These are phyloP conservation scores for Lota lota DNA, from an alignment of 2,113 vertebrate species.

Conservation along the genomic window DNA sequence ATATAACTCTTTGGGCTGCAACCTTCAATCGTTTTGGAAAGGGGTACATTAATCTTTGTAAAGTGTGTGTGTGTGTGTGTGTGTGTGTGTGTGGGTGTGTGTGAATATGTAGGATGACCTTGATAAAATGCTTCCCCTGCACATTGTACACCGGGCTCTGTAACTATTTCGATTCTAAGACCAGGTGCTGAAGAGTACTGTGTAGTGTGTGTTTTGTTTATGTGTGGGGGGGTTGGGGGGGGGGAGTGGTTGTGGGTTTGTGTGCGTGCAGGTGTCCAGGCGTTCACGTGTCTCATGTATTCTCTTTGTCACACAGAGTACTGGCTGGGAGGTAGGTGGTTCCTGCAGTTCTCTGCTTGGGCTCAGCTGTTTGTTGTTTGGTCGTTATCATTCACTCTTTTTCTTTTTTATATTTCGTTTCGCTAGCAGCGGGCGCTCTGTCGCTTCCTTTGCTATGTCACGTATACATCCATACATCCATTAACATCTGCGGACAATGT, in stretches of 20 bases:
- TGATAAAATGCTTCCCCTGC: too few relatives aligned
- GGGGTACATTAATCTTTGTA: too few relatives aligned
- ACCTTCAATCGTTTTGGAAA: too few relatives aligned
- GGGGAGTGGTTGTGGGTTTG: constrained; percentile 13
- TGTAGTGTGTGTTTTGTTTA: too few relatives aligned
- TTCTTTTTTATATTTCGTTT: constrained; percentile 60
- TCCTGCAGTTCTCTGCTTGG: constrained; percentile 86
- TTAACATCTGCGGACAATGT: constrained; percentile 83
- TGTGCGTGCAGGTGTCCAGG: constrained; percentile 72
- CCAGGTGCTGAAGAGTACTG: too few relatives aligned
- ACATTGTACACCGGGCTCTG: too few relatives aligned
- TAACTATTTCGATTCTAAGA: too few relatives aligned
- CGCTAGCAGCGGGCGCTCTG: constrained; percentile 87
- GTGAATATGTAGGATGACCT: too few relatives aligned
- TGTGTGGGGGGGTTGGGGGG: not conserved
- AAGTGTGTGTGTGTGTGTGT: too few relatives aligned
- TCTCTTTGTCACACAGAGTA: constrained; percentile 98
- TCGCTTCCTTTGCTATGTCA: constrained; percentile 83
- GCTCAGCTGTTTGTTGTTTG: constrained; percentile 59
- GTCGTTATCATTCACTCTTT: constrained; percentile 28
- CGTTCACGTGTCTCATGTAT: constrained; percentile 74
- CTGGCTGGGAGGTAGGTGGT: constrained; percentile 99
- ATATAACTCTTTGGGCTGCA: too few relatives aligned
- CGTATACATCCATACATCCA: constrained; percentile 76
- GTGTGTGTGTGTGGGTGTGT: too few relatives aligned